Evolutionary conservation across 2,797 vertebrate genomes (phyloP).

Genomic region (Peromyscus aztecus): DNA sequence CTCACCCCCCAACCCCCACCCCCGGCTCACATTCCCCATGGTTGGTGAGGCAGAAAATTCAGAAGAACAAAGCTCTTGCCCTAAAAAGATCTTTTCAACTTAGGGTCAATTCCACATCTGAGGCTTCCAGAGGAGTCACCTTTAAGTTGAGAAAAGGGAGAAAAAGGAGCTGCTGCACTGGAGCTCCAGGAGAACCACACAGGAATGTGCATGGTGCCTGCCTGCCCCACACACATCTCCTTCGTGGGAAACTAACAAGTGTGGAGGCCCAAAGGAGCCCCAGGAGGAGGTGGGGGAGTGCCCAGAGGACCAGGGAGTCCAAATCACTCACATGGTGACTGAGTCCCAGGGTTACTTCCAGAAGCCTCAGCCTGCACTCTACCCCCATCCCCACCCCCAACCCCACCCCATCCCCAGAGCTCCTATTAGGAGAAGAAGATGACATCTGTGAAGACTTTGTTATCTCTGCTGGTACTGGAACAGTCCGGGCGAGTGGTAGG

Average conservation of each 20-base stretch:
- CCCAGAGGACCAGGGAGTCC: too few species aligned
- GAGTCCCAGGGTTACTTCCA: neutral
- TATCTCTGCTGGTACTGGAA: neutral
- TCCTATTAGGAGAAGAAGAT: fast-evolving
- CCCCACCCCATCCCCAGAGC: fast-evolving
- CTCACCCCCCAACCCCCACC: neutral
- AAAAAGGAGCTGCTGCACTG: neutral
- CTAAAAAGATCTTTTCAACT: constrained; percentile 74
- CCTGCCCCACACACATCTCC: neutral
- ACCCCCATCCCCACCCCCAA: neutral
- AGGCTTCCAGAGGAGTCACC: constrained; percentile 72
- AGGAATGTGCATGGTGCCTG: neutral
- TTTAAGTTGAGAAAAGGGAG: constrained; percentile 60
- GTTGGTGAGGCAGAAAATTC: constrained; percentile 81
- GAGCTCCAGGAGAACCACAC: constrained; percentile 4
- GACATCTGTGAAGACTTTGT: neutral
- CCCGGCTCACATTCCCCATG: constrained; percentile 68
- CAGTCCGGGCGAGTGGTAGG: constrained; percentile 69
- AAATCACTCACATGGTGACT: neutral
- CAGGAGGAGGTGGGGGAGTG: fast-evolving
- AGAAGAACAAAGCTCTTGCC: constrained; percentile 77
- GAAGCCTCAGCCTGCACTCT: neutral
- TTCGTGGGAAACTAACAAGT: neutral
- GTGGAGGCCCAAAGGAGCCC: neutral
- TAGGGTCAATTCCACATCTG: constrained; percentile 71